Evolutionary conservation across 37 sponge, comb jelly and placozoan genomes (phyloP).

Genomic region (Beroe forskalii): DNA sequence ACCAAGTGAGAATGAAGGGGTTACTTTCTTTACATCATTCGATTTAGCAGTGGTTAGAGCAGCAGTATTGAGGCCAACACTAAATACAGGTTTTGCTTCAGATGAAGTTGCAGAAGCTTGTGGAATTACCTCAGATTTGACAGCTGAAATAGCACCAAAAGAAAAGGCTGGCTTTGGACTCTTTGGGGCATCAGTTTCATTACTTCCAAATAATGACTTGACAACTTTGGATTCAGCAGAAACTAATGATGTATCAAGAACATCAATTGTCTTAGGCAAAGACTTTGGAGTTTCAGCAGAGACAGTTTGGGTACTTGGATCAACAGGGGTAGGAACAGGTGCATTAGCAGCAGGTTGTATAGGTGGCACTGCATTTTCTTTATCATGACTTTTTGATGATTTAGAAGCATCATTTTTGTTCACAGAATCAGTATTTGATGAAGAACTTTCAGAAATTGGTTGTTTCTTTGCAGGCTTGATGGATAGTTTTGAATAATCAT

Average conservation of each 20-base stretch:
- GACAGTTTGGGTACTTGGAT: not conserved
- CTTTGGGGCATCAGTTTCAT: not conserved
- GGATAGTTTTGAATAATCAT: slow-evolving; percentile 2
- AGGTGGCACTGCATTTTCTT: slow-evolving; percentile 25
- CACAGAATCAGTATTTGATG: not conserved
- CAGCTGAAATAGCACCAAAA: not conserved
- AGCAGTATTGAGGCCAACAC: not conserved
- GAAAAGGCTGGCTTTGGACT: not conserved
- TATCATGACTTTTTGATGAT: not conserved
- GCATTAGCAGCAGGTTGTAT: no score
- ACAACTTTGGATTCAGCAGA: not conserved
- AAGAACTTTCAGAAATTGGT: not conserved
- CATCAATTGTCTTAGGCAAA: not conserved
- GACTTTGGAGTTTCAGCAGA: slow-evolving; percentile 16
- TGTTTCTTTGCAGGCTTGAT: slow-evolving; percentile 28
- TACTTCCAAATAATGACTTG: not conserved
- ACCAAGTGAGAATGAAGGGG: not conserved
- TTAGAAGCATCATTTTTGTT: not conserved
- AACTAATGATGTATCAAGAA: not conserved
- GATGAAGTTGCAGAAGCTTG: not conserved
- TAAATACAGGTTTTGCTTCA: not conserved
- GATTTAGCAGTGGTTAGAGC: not conserved
- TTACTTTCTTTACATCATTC: not conserved
- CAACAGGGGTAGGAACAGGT: not conserved
- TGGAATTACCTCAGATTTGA: not conserved